These are phyloP conservation scores for Morpho achilles DNA, from an alignment of 2,888 invertebrate species.

Conservation along the genomic window DNA sequence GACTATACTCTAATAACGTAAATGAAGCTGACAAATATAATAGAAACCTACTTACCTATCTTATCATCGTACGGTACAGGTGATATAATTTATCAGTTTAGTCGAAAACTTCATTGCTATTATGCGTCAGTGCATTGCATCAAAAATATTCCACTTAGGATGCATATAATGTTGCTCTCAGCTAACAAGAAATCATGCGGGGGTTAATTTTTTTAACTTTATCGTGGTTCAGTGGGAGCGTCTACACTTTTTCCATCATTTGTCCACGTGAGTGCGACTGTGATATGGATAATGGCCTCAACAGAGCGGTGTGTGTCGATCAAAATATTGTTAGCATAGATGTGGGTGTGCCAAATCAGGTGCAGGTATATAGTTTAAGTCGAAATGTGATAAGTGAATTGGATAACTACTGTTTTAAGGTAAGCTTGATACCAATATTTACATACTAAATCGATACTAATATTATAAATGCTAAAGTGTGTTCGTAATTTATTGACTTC, in stretches of 20 bases:
- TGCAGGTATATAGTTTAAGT: conserved; percentile 81
- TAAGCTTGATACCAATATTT: conserved; percentile 35
- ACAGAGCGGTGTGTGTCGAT: conserved; percentile 74
- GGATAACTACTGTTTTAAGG: conserved; percentile 81
- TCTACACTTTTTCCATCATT: conserved; percentile 16
- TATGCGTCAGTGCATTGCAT: conserved; percentile 18
- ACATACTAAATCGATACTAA: neutral
- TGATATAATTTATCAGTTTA: conserved; percentile 49
- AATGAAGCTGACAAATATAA: conserved; percentile 30
- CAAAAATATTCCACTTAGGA: conserved; percentile 17
- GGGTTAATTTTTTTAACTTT: conserved; percentile 40
- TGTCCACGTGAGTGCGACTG: conserved; percentile 79
- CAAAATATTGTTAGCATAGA: conserved; percentile 79
- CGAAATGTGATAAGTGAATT: conserved; percentile 81
- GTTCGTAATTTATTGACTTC: no score
- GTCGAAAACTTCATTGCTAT: conserved; percentile 45
- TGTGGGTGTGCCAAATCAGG: conserved; percentile 77
- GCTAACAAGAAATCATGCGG: conserved; percentile 41
- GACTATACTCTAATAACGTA: no score
- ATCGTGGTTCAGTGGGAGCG: conserved; percentile 31
- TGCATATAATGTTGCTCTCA: conserved; percentile 38
- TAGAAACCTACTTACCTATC: conserved; percentile 40
- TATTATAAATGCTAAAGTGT: no score
- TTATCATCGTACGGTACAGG: conserved; percentile 39
- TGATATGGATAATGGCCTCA: conserved; percentile 68